Evolutionary conservation across 1,140 invertebrate genomes (phyloP).

Genomic region (Drosophila kanapiae): DNA sequence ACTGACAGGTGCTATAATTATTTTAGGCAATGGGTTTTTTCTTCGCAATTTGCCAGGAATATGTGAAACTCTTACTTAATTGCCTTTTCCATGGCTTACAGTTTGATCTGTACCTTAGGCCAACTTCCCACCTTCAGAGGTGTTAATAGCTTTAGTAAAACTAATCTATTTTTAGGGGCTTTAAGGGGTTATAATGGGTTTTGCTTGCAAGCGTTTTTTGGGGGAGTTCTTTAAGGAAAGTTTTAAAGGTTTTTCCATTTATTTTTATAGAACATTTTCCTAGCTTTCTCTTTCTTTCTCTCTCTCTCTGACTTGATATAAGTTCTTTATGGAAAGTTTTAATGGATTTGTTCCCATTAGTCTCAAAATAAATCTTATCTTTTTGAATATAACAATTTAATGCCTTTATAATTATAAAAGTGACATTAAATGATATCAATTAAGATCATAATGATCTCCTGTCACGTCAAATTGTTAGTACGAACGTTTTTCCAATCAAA

Average conservation of each 20-base stretch:
- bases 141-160: neutral
- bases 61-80: conserved; percentile 10
- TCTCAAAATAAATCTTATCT: neutral
- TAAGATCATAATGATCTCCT: neutral
- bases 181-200: neutral
- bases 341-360: too few relatives aligned
- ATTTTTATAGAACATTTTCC: too few relatives aligned
- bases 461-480: neutral
- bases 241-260: neutral
- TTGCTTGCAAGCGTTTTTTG: too few relatives aligned
- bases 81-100: neutral
- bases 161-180: neutral
- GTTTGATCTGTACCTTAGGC: neutral
- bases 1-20: conserved; percentile 2
- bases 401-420: neutral
- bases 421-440: neutral
- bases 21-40: neutral
- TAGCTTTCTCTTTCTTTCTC: neutral
- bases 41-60: neutral
- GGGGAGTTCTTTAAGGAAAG: neutral
- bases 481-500: neutral
- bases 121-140: neutral
- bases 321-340: too few relatives aligned
- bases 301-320: neutral
- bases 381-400: neutral